These are phyloP conservation scores for Reinhardtius hippoglossoides DNA, from an alignment of 2,113 vertebrate genomes.

Conservation along the genomic window DNA sequence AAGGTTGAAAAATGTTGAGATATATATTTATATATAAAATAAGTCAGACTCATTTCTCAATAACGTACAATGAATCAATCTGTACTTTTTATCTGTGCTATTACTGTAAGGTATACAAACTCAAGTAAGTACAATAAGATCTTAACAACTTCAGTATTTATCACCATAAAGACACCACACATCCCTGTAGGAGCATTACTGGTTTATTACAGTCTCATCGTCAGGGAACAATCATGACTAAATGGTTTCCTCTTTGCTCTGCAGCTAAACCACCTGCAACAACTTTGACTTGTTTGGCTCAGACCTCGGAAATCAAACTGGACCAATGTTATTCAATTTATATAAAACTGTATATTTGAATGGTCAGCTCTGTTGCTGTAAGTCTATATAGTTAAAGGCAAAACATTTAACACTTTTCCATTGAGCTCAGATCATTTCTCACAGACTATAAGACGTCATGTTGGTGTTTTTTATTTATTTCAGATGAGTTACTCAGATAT, in stretches of 20 bases:
- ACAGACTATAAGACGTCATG: conserved; percentile 29
- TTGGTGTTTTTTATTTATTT: conserved; percentile 51
- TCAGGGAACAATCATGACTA: conserved; percentile 41
- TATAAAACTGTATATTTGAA: neutral
- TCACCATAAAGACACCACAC: conserved; percentile 34
- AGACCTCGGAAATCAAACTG: neutral
- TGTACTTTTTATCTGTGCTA: neutral
- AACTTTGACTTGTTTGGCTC: conserved; percentile 28
- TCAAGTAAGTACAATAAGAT: conserved; percentile 33
- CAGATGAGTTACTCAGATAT: conserved; percentile 61
- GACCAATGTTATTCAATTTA: neutral
- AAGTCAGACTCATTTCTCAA: too few species aligned
- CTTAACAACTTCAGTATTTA: conserved; percentile 41
- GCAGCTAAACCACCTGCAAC: neutral
- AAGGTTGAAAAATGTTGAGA: neutral
- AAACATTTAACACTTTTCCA: conserved; percentile 7
- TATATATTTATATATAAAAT: too few species aligned
- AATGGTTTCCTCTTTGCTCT: conserved; percentile 25
- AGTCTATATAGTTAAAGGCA: neutral
- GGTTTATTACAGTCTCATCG: conserved; percentile 26
- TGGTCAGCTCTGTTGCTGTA: too few species aligned
- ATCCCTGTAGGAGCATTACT: conserved; percentile 34
- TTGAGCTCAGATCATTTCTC: conserved; percentile 20
- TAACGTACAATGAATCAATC: too few species aligned
- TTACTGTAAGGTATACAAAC: conserved; percentile 24